Conservation (phyloP, 2,797 vertebrate genomes). For the Sebastes glaucus region DNA sequence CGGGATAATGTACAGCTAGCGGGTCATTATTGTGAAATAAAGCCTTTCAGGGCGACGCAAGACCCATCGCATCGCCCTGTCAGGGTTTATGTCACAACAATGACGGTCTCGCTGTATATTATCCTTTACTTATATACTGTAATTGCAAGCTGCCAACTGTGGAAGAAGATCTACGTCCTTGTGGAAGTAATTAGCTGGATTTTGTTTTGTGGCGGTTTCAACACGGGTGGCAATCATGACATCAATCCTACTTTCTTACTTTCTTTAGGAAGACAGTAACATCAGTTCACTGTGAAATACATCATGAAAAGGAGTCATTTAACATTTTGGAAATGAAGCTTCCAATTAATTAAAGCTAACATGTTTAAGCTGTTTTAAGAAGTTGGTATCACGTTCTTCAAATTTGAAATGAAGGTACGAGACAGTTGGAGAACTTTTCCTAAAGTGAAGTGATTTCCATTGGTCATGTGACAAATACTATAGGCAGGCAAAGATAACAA, state of each 20-base stretch:
- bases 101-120: no score
- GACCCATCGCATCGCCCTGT: no score
- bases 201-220: neutral
- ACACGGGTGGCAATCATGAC: neutral
- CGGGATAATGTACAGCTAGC: no score
- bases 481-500: neutral
- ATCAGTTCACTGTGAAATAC: neutral
- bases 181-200: neutral
- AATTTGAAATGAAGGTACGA: neutral
- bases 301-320: neutral
- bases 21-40: no score
- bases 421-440: neutral
- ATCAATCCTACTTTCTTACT: neutral
- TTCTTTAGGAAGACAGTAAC: neutral
- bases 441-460: neutral
- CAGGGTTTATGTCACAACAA: no score
- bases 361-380: neutral
- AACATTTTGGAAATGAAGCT: neutral
- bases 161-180: neutral
- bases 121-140: neutral
- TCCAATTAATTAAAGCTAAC: fast-evolving
- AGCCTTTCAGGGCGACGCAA: no score
- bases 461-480: neutral
- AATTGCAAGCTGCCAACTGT: neutral
- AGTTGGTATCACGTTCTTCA: neutral